phyloP scores from a whole-genome alignment of 1,140 invertebrate species.

The Zeugodacus cucurbitae region DNA sequence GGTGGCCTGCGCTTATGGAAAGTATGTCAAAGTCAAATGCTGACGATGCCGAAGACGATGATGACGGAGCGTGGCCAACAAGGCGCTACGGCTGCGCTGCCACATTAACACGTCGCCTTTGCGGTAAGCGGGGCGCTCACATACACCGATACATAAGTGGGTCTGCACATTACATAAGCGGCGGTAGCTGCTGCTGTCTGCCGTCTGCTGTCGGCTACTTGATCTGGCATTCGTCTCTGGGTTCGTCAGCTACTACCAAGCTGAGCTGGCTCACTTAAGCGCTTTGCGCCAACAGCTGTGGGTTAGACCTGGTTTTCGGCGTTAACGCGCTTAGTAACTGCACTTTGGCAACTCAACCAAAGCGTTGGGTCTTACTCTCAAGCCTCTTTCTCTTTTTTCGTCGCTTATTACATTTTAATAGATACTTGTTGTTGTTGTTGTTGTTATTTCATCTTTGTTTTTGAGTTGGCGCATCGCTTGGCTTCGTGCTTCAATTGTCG shows the following conservation, averaged over 20 bases:
- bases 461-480: background rate
- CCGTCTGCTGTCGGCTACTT: background rate
- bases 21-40: slow-evolving; percentile 65
- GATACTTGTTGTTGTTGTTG: background rate
- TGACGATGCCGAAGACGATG: slow-evolving; percentile 45
- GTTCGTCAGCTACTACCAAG: background rate
- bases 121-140: background rate
- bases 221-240: background rate
- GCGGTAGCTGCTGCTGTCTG: background rate
- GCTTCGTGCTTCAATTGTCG: background rate
- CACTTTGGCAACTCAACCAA: background rate
- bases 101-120: slow-evolving; percentile 40
- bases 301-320: background rate
- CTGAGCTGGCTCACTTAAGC: background rate
- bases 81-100: background rate
- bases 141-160: background rate
- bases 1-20: slow-evolving; percentile 44
- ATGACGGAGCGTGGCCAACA: background rate
- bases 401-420: background rate
- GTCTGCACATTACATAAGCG: slow-evolving; percentile 15
- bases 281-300: background rate
- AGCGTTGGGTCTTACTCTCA: background rate
- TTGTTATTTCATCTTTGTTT: background rate
- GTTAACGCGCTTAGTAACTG: background rate
- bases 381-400: background rate